A percentile compares a stretch with the other conserved stretches of the same genome.
These are phyloP conservation scores for Spongilla lacustris DNA, from an alignment of 37 sponge, comb jelly and placozoan genomes.

Conservation along the genomic window DNA sequence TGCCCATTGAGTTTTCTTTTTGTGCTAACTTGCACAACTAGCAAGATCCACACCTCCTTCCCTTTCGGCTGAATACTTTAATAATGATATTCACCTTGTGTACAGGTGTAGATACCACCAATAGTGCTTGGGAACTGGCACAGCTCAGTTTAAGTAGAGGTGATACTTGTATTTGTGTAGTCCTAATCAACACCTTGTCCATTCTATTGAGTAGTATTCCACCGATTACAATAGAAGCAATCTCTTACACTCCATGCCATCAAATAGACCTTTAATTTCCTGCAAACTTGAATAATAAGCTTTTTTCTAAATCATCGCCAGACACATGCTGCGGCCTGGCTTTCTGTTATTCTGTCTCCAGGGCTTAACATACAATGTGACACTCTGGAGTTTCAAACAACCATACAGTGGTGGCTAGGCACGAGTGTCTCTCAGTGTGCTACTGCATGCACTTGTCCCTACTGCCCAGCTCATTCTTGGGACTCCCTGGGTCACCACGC, in stretches of 20 bases:
- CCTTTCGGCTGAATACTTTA: background rate
- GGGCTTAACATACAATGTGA: background rate
- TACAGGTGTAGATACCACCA: background rate
- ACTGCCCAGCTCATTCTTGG: background rate
- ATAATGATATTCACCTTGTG: background rate
- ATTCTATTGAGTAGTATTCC: background rate
- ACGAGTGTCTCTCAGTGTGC: background rate
- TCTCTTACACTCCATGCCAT: too few species aligned
- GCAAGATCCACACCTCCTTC: background rate
- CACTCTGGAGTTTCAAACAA: background rate
- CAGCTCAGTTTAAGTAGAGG: background rate
- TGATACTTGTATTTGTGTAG: background rate
- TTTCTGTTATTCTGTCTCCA: background rate
- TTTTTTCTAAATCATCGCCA: background rate
- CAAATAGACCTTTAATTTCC: background rate
- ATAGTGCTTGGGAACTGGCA: background rate
- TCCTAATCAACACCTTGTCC: background rate
- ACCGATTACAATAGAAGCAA: background rate
- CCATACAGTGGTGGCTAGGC: background rate
- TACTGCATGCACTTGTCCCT: background rate
- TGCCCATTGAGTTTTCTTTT: background rate
- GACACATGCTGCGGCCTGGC: background rate
- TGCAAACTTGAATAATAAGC: background rate
- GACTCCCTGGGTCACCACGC: background rate
- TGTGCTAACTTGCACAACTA: background rate